Evolutionary conservation across 2,888 invertebrate genomes (phyloP), one percentile per base, ranked within the genome.

Genomic region (Cremastinae sp.): DNA sequence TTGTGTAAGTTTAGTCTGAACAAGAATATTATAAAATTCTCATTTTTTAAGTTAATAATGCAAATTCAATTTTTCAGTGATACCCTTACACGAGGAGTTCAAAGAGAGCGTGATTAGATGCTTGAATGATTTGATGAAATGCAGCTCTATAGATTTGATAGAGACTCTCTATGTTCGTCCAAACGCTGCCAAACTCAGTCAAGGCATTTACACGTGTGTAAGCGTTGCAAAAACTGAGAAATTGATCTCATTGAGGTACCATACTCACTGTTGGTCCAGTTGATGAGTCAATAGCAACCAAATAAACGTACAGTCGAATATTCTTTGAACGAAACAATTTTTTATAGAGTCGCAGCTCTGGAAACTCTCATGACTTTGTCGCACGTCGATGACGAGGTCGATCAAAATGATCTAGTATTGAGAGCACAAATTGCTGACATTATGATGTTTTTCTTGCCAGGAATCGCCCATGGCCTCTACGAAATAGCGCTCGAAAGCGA

Each of bases 221-320:
- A 93, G 93, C 80, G 89, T 95, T 14, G 93, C 94, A 8, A 93
- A 93, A 85, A 88, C 90, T 38, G 95, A 96, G 85, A 94, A 92
- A 85, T 92, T 93, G 45, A 90, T 92, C 41, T 88, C 91, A 51
- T 89, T 96, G 10, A 93, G 94, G 94, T 95, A 89, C 22, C 2
- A 3, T 28, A 28, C 28, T 28, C 5, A 28, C 5, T 28, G n/a
- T n/a, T n/a, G n/a, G n/a, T n/a, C n/a, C n/a, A n/a, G n/a, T n/a
- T n/a, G n/a, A n/a, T n/a, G n/a, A n/a, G n/a, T n/a, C n/a, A n/a
- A n/a, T n/a, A n/a, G n/a, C n/a, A n/a, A n/a, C n/a, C n/a, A 49
- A 5, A 49, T 5, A 16, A 20, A 41, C 34, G 14, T 47, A 54
- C 14, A 7, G 45, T 51, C n/a, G 20, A 16, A 22, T 66, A 43